These are phyloP conservation scores for Pimpla rufipes DNA, from an alignment of 2,888 invertebrate genomes.

Conservation along the genomic window DNA sequence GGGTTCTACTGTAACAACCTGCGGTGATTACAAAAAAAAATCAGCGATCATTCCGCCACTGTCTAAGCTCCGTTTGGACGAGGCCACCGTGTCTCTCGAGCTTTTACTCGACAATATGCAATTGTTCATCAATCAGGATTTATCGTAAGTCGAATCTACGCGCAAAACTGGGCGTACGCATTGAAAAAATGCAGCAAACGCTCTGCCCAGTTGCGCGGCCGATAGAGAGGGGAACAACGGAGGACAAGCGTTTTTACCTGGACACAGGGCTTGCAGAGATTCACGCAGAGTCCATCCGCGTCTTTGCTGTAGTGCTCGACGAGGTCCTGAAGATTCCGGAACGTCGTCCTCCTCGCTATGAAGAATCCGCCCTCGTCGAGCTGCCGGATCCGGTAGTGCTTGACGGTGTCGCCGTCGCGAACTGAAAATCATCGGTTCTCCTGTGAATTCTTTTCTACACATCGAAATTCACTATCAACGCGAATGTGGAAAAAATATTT, in stretches of 20 bases:
- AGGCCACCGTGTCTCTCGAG: slow-evolving; percentile 45
- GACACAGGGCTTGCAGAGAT: slow-evolving; percentile 97
- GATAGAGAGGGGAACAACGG: not conserved
- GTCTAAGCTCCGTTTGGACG: slow-evolving; percentile 83
- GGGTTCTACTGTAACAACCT: no score
- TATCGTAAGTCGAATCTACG: not conserved
- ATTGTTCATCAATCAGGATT: slow-evolving; percentile 21
- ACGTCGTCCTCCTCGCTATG: slow-evolving; percentile 98
- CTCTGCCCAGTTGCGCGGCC: not conserved
- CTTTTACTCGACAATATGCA: slow-evolving; percentile 14
- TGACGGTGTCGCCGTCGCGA: slow-evolving; percentile 99
- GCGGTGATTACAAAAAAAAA: no score
- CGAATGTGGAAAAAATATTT: no score
- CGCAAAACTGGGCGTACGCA: slow-evolving; percentile 14
- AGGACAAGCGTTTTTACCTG: slow-evolving; percentile 88
- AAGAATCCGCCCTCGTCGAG: slow-evolving; percentile 99
- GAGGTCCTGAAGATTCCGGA: slow-evolving; percentile 98
- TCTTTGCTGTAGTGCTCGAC: slow-evolving; percentile 99
- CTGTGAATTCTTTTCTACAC: not conserved
- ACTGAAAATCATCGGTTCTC: slow-evolving; percentile 88
- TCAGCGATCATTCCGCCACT: slow-evolving; percentile 73
- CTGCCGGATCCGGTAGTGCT: slow-evolving; percentile 99
- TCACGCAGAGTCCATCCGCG: slow-evolving; percentile 99
- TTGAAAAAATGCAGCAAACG: not conserved
- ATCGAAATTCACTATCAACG: no score